Evolutionary conservation across 2,113 vertebrate genomes (phyloP).

Genomic region (Ascaphus truei): DNA sequence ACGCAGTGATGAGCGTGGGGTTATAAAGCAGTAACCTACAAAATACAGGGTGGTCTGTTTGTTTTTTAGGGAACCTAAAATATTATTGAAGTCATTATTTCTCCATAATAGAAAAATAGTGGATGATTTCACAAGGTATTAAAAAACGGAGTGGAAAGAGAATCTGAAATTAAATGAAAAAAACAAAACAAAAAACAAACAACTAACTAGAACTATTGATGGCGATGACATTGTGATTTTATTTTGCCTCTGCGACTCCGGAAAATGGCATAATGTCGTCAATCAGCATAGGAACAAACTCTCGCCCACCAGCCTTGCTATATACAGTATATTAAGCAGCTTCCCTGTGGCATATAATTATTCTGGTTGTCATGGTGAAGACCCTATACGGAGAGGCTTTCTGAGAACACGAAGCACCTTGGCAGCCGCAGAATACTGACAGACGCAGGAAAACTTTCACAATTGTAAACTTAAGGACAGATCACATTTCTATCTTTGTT

Average conservation of each 20-base stretch:
- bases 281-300: background rate
- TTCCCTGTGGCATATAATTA: conserved; percentile 26
- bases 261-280: background rate
- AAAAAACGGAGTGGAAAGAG: too few species aligned
- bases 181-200: too few species aligned
- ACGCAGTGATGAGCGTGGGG: too few species aligned
- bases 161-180: too few species aligned
- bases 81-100: too few species aligned
- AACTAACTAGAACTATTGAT: background rate
- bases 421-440: conserved; percentile 15
- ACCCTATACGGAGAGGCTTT: conserved; percentile 19
- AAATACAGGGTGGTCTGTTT: too few species aligned
- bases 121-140: too few species aligned
- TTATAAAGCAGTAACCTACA: too few species aligned
- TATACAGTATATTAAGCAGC: conserved; percentile 19
- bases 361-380: conserved; percentile 26
- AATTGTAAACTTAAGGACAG: background rate
- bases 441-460: conserved; percentile 15
- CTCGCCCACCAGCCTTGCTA: conserved; percentile 28
- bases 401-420: conserved; percentile 24
- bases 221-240: too few species aligned
- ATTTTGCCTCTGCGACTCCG: background rate
- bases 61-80: too few species aligned
- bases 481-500: background rate
- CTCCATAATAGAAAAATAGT: too few species aligned